Base-by-base conservation (phyloP, 2,797 vertebrate genomes). In the Danio choprae region DNA sequence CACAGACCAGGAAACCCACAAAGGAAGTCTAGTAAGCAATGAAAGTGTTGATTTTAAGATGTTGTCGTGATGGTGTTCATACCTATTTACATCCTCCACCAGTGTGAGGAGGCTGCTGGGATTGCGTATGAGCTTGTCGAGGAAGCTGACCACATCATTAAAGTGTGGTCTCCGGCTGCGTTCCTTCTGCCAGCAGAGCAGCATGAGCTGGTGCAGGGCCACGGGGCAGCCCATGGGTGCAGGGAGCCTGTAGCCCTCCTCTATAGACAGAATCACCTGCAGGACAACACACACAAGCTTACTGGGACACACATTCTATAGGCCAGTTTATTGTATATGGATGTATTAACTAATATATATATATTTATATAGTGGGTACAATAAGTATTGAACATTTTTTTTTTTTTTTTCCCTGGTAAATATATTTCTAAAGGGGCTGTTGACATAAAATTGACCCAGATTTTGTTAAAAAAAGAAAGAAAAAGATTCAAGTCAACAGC, bases 141-240 rank as follows among this genome's bases (percentile, higher is more conserved):
- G 92, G 90, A 98, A 99, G 84, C 90, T 93, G 81, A 98, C 95
- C 56, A 98, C 94, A 53, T 98, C 95, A 3, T 89, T 94, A 88
- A 99, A 99, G 87, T 91, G 94, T 8, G 97, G 98, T 12, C 97
- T 94, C 89, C 95, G 96, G 86, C 91, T 94, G 73, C 94, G 94
- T 86, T 99, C 97, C 88, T 98, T 99, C 90, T 99, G 97, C 98
- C 98, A 99, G 91, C 97, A 98, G 87, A 97, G 97, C 83, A 99
- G 94, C 98, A 99, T 99, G 70, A 99, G 84, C 46, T 99, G 97
- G 90, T 99, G 97, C 84, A 99, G 94, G 15, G 96, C 96, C 50
- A 96, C 95, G 2, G 98, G 96, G 84, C 97, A 99, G 85, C 96
- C 96, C 95, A 98, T 97, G 12, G 98, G 98, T 5, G 97, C 96